A percentile compares a stretch with the other conserved stretches of the same genome.
phyloP scores from a whole-genome alignment of 2,113 vertebrate genomes.

The Tachysurus vachellii region DNA sequence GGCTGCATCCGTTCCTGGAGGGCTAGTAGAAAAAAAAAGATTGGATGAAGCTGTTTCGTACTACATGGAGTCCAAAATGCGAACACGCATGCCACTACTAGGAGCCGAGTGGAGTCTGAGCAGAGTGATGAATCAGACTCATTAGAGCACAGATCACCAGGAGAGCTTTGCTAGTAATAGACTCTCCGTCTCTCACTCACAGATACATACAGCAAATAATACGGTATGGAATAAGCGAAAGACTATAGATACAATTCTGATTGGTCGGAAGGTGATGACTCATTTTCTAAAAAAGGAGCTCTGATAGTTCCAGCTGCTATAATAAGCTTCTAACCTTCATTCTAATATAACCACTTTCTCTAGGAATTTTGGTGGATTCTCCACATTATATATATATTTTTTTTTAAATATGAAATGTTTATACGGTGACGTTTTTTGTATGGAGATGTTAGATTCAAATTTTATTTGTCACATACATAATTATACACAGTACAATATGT shows the following conservation, averaged over 20 bases:
- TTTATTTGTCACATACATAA: too few relatives aligned
- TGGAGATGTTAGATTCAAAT: background rate
- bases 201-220: conserved; percentile 18
- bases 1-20: conserved; percentile 13
- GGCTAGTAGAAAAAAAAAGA: background rate
- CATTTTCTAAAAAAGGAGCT: background rate
- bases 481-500: too few relatives aligned
- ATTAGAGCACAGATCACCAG: background rate
- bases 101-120: too few relatives aligned
- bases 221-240: background rate
- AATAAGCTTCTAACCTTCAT: background rate
- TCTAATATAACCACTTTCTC: background rate
- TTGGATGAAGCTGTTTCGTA: background rate
- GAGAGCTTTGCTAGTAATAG: background rate
- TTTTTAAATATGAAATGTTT: too few relatives aligned
- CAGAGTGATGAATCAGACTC: conserved; percentile 1
- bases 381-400: too few relatives aligned
- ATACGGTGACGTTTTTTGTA: background rate
- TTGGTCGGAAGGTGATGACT: background rate
- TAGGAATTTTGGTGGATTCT: background rate
- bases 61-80: background rate
- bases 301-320: background rate
- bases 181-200: background rate
- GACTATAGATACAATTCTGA: background rate
- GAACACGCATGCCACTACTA: background rate